Evolutionary conservation across 2,797 vertebrate genomes (phyloP), one percentile per base, ranked within the genome.

Genomic region (Gadopsis bispinosus): DNA sequence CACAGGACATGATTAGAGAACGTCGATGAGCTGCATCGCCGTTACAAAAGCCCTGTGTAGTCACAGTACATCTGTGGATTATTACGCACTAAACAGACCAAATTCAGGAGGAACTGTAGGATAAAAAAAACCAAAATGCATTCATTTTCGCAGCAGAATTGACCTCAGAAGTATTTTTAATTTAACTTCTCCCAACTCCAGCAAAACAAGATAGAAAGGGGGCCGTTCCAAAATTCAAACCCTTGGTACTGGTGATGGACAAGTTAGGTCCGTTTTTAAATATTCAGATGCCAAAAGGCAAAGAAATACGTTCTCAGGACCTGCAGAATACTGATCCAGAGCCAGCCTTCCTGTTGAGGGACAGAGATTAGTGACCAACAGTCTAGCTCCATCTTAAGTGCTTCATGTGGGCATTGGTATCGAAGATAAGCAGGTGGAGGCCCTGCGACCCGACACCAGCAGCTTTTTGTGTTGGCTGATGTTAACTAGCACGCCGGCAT

Each of bases 361-460:
- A 9, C 19, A 19, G 6, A 19, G 60, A 66, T 45, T 45, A 35
- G 19, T 33, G 58, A 29, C 59, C 0, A 22, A 48, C 69, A 20
- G 77, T 68, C 69, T 26, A 13, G 71, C 56, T 56, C 22, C 39
- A 58, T 43, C 41, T 20, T 9, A 75, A 54, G 69, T 63, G 69
- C 77, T 81, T 75, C 29, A n/a, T 48, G 2, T 29, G 17, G 1
- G 59, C 37, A 1, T 16, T 11, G 3, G 50, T 51, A 20, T 43
- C 1, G 6, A 12, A 39, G 64, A 43, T 12, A 71, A 53, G 50
- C 35, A 31, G 61, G 63, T 43, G 41, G 43, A 33, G n/a, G 77
- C 67, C 77, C 80, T 77, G 80, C 68, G 66, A 86, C 59, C 67
- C 64, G n/a, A 63, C 50, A 64, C 48, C 60, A 51, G 14, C 50